phyloP scores from a whole-genome alignment of 2,888 invertebrate species.

The Halocaridina rubra region DNA sequence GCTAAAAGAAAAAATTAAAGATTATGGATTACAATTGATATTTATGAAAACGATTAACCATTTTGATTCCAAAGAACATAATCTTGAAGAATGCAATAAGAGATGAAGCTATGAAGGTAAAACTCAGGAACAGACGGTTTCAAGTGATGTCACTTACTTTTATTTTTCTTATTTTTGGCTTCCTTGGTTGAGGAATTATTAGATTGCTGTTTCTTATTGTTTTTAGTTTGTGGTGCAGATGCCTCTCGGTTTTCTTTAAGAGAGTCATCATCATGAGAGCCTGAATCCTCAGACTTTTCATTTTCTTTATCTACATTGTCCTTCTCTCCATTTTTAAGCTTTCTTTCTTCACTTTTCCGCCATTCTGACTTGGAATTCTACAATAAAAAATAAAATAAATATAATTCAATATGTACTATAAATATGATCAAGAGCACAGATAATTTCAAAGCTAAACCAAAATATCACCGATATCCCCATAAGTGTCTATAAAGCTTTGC shows the following conservation, averaged over 20 bases:
- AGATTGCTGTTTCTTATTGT: conserved; percentile 66
- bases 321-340: conserved; percentile 36
- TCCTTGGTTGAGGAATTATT: conserved; percentile 65
- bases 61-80: too few species aligned
- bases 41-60: too few species aligned
- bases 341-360: conserved; percentile 52
- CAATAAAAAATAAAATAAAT: too few species aligned
- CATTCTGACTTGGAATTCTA: conserved; percentile 37
- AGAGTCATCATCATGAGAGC: conserved; percentile 68
- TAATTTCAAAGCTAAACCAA: too few species aligned
- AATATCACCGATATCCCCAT: background rate
- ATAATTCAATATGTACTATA: too few species aligned
- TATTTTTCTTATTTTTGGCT: conserved; percentile 65
- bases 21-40: too few species aligned
- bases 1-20: background rate
- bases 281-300: conserved; percentile 61
- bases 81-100: too few species aligned
- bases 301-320: conserved; percentile 29
- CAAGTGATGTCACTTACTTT: conserved; percentile 66
- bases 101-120: too few species aligned
- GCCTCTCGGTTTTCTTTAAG: conserved; percentile 69
- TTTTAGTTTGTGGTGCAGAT: conserved; percentile 62
- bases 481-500: too few species aligned
- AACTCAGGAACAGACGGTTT: too few species aligned
- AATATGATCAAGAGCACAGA: too few species aligned